Conservation (phyloP, 2,113 vertebrate species). For the Willisornis vidua region DNA sequence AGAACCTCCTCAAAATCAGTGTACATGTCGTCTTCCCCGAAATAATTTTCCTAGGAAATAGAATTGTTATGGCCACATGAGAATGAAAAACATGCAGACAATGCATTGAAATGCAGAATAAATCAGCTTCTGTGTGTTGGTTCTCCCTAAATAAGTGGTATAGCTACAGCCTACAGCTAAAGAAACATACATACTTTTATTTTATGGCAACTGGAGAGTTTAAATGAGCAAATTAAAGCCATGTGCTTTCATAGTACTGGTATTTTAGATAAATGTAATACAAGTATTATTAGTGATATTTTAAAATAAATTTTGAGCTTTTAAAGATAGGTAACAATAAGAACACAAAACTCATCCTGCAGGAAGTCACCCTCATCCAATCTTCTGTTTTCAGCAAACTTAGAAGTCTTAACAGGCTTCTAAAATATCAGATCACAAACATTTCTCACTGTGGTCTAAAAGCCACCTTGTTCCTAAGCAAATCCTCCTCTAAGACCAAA, state of each 20-base stretch:
- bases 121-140: not conserved
- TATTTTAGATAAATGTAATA: not conserved
- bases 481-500: not conserved
- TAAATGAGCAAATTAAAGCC: not conserved
- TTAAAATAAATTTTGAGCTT: not conserved
- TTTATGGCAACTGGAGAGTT: not conserved
- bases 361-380: not conserved
- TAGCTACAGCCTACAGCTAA: not conserved
- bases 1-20: slow-evolving; percentile 94
- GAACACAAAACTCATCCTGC: not conserved
- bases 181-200: not conserved
- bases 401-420: not conserved
- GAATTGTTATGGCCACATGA: not conserved
- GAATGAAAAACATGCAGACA: not conserved
- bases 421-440: not conserved
- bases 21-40: slow-evolving; percentile 98
- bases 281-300: not conserved
- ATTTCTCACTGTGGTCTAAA: not conserved
- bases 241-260: not conserved
- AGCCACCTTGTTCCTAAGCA: not conserved
- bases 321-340: not conserved
- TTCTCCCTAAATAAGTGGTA: not conserved
- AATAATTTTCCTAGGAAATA: slow-evolving; percentile 91
- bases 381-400: not conserved
- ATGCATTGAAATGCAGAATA: not conserved